These are phyloP conservation scores for Junonia oenone DNA, from an alignment of 2,888 invertebrate genomes.

Conservation along the genomic window DNA sequence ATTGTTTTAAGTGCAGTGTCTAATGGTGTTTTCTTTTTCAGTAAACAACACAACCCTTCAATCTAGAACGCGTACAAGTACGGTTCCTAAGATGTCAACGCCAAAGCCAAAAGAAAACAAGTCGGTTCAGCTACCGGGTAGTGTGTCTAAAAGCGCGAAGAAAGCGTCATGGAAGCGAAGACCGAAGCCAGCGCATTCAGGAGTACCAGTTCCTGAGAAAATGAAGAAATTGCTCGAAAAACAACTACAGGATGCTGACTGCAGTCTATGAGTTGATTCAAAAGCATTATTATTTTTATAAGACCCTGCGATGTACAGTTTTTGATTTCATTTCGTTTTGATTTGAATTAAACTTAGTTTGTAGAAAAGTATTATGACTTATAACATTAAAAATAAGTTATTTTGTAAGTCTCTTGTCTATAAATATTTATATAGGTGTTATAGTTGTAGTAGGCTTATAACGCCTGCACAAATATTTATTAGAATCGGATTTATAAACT, in stretches of 20 bases:
- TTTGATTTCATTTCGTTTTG: background rate
- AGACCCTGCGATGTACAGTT: background rate
- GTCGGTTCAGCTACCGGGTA: conserved; percentile 38
- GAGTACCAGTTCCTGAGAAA: conserved; percentile 66
- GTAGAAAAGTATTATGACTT: background rate
- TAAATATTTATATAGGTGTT: background rate
- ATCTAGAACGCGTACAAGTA: conserved; percentile 42
- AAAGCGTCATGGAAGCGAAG: conserved; percentile 53
- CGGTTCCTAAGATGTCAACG: conserved; percentile 47
- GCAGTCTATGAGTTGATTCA: conserved; percentile 22
- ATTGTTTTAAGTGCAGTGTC: conserved; percentile 2
- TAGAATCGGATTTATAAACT: too few species aligned
- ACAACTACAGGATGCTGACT: conserved; percentile 43
- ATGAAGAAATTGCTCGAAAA: conserved; percentile 54
- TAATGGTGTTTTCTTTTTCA: conserved; percentile 32
- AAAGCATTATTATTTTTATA: background rate
- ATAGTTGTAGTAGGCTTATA: background rate
- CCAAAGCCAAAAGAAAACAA: conserved; percentile 56
- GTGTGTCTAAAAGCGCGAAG: conserved; percentile 52
- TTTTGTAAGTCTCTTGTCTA: background rate
- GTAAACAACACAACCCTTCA: conserved; percentile 35
- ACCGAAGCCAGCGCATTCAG: conserved; percentile 64
- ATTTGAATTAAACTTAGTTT: background rate
- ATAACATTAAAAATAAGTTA: background rate
- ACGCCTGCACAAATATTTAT: background rate